phyloP scores from a whole-genome alignment of 2,888 invertebrate species.

The Elmis aenea region DNA sequence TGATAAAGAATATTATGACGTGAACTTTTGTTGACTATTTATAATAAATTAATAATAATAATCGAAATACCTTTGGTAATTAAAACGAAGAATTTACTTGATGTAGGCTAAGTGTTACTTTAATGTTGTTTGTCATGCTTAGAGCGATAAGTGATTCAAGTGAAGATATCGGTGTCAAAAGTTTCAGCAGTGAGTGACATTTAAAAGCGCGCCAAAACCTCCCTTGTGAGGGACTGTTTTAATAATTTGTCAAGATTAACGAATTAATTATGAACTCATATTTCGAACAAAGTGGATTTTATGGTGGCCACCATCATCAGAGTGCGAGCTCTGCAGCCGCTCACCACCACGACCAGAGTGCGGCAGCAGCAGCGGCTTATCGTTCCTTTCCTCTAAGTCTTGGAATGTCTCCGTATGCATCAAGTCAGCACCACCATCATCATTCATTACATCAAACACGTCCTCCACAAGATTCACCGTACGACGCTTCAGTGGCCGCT shows the following conservation, averaged over 20 bases:
- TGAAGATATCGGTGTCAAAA: slow-evolving; percentile 7
- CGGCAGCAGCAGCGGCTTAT: slow-evolving; percentile 65
- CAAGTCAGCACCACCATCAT: slow-evolving; percentile 67
- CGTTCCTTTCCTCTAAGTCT: slow-evolving; percentile 82
- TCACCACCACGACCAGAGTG: slow-evolving; percentile 66
- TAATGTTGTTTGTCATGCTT: background rate
- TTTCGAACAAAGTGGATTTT: slow-evolving; percentile 94
- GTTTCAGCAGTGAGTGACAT: slow-evolving; percentile 15
- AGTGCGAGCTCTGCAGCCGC: slow-evolving; percentile 60
- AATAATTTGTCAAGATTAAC: slow-evolving; percentile 32
- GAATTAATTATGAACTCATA: slow-evolving; percentile 82
- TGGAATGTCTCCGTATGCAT: slow-evolving; percentile 79
- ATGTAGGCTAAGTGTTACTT: background rate
- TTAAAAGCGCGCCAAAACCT: slow-evolving; percentile 3
- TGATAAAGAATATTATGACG: slow-evolving; percentile 18
- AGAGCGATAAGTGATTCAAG: slow-evolving; percentile 8
- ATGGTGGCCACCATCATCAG: slow-evolving; percentile 86
- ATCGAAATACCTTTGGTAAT: no score
- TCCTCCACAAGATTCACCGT: slow-evolving; percentile 85
- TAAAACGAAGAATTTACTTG: no score
- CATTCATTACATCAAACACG: slow-evolving; percentile 68
- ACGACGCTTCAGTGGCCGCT: slow-evolving; percentile 85
- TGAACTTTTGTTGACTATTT: slow-evolving; percentile 14
- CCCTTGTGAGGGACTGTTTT: slow-evolving; percentile 6
- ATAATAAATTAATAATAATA: slow-evolving; percentile 6